Base-by-base conservation (phyloP, 2,113 vertebrate genomes). In the Pycnonotus jocosus region DNA sequence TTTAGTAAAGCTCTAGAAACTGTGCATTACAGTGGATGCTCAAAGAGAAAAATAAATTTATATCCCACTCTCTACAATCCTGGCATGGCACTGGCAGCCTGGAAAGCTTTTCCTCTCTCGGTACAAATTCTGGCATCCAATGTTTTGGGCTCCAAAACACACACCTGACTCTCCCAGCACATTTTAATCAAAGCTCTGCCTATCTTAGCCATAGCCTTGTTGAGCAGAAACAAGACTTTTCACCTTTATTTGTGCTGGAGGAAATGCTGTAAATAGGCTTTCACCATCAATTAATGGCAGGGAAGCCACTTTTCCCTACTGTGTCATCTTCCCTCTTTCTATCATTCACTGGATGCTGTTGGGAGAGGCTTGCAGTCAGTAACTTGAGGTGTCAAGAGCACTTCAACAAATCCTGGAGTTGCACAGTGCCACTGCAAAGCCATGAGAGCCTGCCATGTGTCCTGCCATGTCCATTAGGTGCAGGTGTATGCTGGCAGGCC, bases 61-160 rank as follows among this genome's bases (percentile, higher is more conserved):
- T 42, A 35, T 4, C 17, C 15, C 4, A 9, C 18, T 24, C 38
- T 33, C 50, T 57, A 42, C 15, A 53, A 31, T 28, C 47, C 33
- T 18, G 19, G 28, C 1, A 0, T 11, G 47, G 12, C 0, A 0
- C 25, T 54, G 15, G 18, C n/a, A 82, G 30, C 35, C 33, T 40
- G 33, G 60, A 25, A 70, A 74, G 40, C 4, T 82, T 64, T 61
- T 15, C 20, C 17, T 7, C 15, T n/a, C 30, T 28, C 28, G 16
- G 20, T 20, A 74, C 22, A 54, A 24, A 20, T 74, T 35, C 27
- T 71, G 51, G 28, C 4, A 2, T 17, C 19, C 25, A 83, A 15
- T 3, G 1, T n/a, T 56, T 47, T 76, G n/a, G 33, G 47, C 27
- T 87, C 33, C 57, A 51, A 81, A 80, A 61, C 20, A 56, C 28